phyloP scores from a whole-genome alignment of 2,113 vertebrate species.

The Reinhardtius hippoglossoides region DNA sequence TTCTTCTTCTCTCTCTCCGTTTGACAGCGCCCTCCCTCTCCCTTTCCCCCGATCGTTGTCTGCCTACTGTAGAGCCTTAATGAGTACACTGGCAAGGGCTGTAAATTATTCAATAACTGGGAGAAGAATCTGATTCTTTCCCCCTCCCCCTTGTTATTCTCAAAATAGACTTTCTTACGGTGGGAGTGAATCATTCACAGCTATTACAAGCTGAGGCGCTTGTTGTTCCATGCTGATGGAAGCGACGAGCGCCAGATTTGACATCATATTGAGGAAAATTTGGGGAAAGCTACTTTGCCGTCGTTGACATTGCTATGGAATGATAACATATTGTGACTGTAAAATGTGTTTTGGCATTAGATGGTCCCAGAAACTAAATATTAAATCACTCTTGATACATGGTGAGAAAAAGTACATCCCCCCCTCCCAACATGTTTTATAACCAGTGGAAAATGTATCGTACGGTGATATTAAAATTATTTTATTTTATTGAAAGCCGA shows the following conservation, averaged over 20 bases:
- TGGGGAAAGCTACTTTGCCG: constrained; percentile 16
- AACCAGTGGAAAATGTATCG: neutral
- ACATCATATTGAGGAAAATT: constrained; percentile 17
- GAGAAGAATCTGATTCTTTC: constrained; percentile 59
- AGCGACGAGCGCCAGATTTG: neutral
- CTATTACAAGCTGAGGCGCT: constrained; percentile 40
- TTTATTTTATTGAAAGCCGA: too few relatives aligned
- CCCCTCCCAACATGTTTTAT: neutral
- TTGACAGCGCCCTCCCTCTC: constrained; percentile 38
- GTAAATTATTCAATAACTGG: constrained; percentile 81
- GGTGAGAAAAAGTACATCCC: neutral
- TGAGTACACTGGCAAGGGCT: constrained; percentile 71
- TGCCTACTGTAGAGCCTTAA: constrained; percentile 70
- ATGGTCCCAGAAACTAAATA: neutral
- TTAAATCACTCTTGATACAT: neutral
- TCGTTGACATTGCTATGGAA: neutral
- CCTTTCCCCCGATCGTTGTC: constrained; percentile 27
- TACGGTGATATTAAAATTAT: too few relatives aligned
- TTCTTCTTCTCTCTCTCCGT: constrained; percentile 38
- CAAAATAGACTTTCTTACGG: constrained; percentile 73
- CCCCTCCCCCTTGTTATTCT: constrained; percentile 46
- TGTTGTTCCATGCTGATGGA: constrained; percentile 32
- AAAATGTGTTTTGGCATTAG: neutral
- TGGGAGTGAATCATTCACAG: constrained; percentile 53
- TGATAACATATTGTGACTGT: neutral